These are phyloP conservation scores for Camponotus vicinus DNA, from an alignment of 1,140 invertebrate species.

Conservation along the genomic window DNA sequence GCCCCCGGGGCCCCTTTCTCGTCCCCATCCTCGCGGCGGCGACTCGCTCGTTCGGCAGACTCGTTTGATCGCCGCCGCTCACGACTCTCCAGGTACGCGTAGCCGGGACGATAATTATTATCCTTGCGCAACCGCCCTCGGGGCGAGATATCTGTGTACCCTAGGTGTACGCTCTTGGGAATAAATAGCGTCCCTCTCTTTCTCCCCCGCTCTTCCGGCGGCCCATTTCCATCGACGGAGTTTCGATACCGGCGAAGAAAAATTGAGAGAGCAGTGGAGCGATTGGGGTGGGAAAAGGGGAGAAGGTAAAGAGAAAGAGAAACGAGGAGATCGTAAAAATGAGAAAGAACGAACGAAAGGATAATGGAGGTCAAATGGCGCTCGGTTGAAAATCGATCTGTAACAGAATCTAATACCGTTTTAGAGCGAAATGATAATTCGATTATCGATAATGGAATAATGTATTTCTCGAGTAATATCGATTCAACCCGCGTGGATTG, in stretches of 20 bases:
- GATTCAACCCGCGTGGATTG: not conserved
- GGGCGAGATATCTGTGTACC: slow-evolving; percentile 69
- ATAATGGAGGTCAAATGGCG: slow-evolving; percentile 49
- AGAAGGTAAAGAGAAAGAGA: not conserved
- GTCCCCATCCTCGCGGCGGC: slow-evolving; percentile 50
- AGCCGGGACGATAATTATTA: slow-evolving; percentile 75
- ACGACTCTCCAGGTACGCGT: slow-evolving; percentile 67
- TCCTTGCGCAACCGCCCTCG: slow-evolving; percentile 75
- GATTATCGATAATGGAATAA: slow-evolving; percentile 21
- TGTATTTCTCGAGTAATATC: not conserved
- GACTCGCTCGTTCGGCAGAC: slow-evolving; percentile 71
- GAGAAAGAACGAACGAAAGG: slow-evolving; percentile 47
- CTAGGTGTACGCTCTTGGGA: slow-evolving; percentile 57
- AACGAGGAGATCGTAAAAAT: slow-evolving; percentile 22
- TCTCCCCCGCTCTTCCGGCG: slow-evolving; percentile 36
- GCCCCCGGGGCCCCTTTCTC: slow-evolving; percentile 48
- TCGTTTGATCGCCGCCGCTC: slow-evolving; percentile 77
- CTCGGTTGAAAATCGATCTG: slow-evolving; percentile 30
- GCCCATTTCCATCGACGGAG: slow-evolving; percentile 17
- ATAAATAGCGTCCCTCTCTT: slow-evolving; percentile 65
- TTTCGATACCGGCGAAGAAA: slow-evolving; percentile 42
- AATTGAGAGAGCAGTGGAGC: slow-evolving; percentile 38
- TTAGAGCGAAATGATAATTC: slow-evolving; percentile 5
- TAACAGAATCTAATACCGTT: not conserved
- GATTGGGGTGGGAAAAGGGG: not conserved